Evolutionary conservation across 2,797 vertebrate genomes (phyloP), one percentile per base, ranked within the genome.

Genomic region (Chiloscyllium punctatum): DNA sequence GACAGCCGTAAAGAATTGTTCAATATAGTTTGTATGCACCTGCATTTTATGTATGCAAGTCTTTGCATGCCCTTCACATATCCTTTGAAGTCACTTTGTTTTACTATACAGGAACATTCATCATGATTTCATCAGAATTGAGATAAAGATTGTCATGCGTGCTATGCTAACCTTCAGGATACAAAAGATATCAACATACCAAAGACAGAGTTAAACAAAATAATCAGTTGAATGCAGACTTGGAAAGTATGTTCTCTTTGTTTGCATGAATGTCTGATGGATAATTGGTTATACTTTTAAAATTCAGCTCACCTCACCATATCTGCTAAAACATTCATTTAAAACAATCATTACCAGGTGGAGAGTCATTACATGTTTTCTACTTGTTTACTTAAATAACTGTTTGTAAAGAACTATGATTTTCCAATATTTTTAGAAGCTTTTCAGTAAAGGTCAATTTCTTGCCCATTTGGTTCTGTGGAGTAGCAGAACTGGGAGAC

Each of bases 131-230:
- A 4, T 48, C 42, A 84, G 82, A 23, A 84, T 25, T 84, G 37
- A 84, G 79, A 84, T 84, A 84, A 84, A 84, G 42, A 21, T 48
- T 84, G 82, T 21, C n/a, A 21, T 82, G 15, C 16, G 15, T 6
- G 6, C 37, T 18, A 48, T 84, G 42, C 21, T 84, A 84, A 84
- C 82, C 82, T 84, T 84, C 82, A 84, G 82, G 37, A 48, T 7
- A 48, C 37, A 84, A 84, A 84, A 84, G 82, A 84, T 84, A 84
- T 84, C 82, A 84, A 23, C 82, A 84, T 84, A 84, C 42, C 82
- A 48, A 84, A 84, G 82, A 8, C 18, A 42, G 79, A 84, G 42
- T 84, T 48, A 48, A 84, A 84, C 82, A 48, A 84, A 84, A 84
- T 25, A 84, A 21, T 84, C 18, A 25, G 9, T 48, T 84, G 37